Evolutionary conservation across 2,797 vertebrate genomes (phyloP).

Genomic region (Thripadectes ignobilis): DNA sequence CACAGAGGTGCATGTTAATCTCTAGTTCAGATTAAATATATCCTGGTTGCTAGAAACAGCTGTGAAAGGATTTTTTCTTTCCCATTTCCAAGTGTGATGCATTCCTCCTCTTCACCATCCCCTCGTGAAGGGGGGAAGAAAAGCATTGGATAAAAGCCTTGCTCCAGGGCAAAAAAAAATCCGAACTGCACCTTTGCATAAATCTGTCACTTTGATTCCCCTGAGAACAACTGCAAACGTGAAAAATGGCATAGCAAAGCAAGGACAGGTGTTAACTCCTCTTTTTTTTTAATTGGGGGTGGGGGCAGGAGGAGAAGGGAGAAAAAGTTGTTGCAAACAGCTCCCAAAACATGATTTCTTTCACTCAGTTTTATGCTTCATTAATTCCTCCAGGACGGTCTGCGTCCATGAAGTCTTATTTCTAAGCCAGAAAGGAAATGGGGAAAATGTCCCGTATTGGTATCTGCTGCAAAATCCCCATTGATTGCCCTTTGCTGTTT

Average conservation of each 20-base stretch:
- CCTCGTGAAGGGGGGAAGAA: background rate
- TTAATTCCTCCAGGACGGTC: background rate
- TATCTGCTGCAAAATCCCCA: background rate
- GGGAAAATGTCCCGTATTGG: background rate
- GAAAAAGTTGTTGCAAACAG: background rate
- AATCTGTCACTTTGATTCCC: slow-evolving; percentile 64
- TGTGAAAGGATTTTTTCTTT: background rate
- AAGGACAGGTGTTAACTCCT: slow-evolving; percentile 33
- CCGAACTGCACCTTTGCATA: slow-evolving; percentile 43
- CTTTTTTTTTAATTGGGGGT: background rate
- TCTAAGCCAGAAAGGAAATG: background rate
- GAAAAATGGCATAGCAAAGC: slow-evolving; percentile 27
- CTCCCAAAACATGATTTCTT: background rate
- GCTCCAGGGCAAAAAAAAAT: slow-evolving; percentile 43
- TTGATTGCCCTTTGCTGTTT: background rate
- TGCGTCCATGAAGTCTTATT: background rate
- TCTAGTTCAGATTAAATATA: slow-evolving; percentile 33
- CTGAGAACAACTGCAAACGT: slow-evolving; percentile 41
- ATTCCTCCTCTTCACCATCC: background rate
- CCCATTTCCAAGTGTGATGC: background rate
- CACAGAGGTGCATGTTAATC: background rate
- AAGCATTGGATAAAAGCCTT: slow-evolving; percentile 37
- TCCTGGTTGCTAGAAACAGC: slow-evolving; percentile 50
- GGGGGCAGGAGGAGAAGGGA: background rate
- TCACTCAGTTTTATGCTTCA: background rate